These are phyloP conservation scores for Bubo blakistoni DNA, from an alignment of 2,113 vertebrate genomes.

Conservation along the genomic window DNA sequence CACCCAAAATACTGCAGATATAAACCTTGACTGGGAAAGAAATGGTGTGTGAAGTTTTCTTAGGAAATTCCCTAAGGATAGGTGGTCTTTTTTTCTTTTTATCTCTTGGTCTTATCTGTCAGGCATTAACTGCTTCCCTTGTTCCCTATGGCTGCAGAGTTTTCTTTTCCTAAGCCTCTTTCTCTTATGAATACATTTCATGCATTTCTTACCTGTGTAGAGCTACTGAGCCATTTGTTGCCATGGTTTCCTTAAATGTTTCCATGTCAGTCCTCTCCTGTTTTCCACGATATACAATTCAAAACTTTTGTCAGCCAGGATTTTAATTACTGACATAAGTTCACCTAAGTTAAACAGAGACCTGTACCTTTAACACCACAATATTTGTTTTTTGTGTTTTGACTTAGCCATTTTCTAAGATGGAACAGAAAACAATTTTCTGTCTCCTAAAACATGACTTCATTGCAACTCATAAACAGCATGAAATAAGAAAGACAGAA, in stretches of 20 bases:
- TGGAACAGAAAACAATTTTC: background rate
- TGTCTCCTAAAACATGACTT: background rate
- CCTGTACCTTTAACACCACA: background rate
- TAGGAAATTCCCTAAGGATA: background rate
- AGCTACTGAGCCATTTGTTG: constrained; percentile 3
- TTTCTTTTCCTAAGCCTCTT: background rate
- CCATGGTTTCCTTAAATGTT: constrained; percentile 24
- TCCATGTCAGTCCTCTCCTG: background rate
- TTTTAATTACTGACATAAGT: background rate
- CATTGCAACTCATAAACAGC: background rate
- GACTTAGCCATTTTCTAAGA: background rate
- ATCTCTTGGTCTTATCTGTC: background rate
- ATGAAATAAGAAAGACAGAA: background rate
- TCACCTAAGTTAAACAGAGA: background rate
- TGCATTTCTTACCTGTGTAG: background rate
- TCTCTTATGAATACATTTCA: background rate
- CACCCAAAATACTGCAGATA: background rate
- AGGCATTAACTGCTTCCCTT: background rate
- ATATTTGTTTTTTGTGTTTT: background rate
- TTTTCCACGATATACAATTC: background rate
- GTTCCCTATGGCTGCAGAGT: background rate
- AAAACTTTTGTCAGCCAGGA: background rate
- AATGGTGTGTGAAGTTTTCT: background rate
- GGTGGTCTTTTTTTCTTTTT: background rate
- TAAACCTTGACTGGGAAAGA: background rate